A percentile compares a stretch with the other conserved stretches of the same genome.
Conservation (phyloP, 2,888 invertebrate genomes). For the Nemurella pictetii region DNA sequence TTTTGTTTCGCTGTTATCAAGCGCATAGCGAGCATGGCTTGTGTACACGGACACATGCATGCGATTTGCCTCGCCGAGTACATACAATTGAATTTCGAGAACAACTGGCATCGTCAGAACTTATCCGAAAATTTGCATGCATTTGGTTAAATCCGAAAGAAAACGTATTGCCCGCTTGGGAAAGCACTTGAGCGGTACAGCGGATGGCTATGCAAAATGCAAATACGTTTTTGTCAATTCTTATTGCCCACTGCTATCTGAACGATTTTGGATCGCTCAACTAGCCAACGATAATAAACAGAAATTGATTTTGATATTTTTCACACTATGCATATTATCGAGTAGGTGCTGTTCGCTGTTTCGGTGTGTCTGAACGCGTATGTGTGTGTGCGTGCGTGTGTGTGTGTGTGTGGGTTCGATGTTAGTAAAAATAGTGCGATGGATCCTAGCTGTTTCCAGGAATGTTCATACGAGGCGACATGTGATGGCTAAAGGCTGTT, state of each 20-base stretch:
- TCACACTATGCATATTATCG: not conserved
- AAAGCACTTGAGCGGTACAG: not conserved
- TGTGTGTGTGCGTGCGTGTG: not conserved
- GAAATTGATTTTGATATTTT: not conserved
- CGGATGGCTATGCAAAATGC: not conserved
- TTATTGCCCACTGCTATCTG: not conserved
- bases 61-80: not conserved
- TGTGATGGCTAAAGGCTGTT: not conserved
- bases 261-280: not conserved
- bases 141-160: not conserved
- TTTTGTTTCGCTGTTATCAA: conserved; percentile 9
- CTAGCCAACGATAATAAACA: not conserved
- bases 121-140: conserved; percentile 15
- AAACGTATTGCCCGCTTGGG: not conserved
- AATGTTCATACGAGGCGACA: not conserved
- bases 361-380: too few species aligned
- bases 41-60: not conserved
- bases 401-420: not conserved
- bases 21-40: not conserved
- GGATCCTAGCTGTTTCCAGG: conserved; percentile 1
- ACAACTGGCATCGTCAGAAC: not conserved
- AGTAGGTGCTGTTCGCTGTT: not conserved
- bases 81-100: conserved; percentile 14
- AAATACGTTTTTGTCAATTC: not conserved
- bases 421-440: not conserved